Evolutionary conservation across 2,888 invertebrate genomes (phyloP).

Genomic region (Drosophila ustulata): DNA sequence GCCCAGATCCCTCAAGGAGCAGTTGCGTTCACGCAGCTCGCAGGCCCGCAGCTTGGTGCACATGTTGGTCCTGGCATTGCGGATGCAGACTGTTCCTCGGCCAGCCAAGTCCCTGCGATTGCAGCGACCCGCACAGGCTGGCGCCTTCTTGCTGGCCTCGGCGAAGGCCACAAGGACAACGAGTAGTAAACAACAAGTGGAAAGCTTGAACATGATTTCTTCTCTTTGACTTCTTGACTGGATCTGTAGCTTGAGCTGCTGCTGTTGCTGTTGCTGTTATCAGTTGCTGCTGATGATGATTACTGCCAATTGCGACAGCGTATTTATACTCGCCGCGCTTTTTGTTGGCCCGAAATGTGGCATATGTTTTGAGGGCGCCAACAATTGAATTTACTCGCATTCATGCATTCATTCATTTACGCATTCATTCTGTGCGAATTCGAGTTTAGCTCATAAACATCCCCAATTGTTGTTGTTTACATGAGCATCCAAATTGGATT

Average conservation of each 20-base stretch:
- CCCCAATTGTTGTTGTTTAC: not conserved
- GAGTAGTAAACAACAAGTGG: conserved; percentile 44
- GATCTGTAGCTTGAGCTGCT: conserved; percentile 2
- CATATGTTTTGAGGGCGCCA: conserved; percentile 7
- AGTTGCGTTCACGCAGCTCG: conserved; percentile 68
- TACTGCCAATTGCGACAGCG: not conserved
- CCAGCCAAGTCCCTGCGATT: conserved; percentile 35
- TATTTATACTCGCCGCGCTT: conserved; percentile 40
- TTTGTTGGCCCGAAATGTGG: conserved; percentile 7
- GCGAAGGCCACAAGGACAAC: conserved; percentile 35
- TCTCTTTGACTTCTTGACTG: conserved; percentile 3
- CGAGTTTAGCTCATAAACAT: conserved; percentile 11
- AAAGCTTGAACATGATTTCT: conserved; percentile 48
- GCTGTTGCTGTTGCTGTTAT: conserved; percentile 22
- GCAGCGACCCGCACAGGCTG: conserved; percentile 50
- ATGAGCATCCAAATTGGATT: not conserved
- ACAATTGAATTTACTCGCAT: not conserved
- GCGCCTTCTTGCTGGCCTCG: conserved; percentile 22
- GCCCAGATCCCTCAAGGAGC: conserved; percentile 38
- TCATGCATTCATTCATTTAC: not conserved
- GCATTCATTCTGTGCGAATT: not conserved
- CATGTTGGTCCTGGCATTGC: conserved; percentile 40
- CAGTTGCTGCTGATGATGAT: conserved; percentile 49
- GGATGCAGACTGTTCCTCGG: conserved; percentile 48
- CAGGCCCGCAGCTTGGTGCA: conserved; percentile 67